Evolutionary conservation across 2,888 invertebrate genomes (phyloP).

Genomic region (Biston betularia): DNA sequence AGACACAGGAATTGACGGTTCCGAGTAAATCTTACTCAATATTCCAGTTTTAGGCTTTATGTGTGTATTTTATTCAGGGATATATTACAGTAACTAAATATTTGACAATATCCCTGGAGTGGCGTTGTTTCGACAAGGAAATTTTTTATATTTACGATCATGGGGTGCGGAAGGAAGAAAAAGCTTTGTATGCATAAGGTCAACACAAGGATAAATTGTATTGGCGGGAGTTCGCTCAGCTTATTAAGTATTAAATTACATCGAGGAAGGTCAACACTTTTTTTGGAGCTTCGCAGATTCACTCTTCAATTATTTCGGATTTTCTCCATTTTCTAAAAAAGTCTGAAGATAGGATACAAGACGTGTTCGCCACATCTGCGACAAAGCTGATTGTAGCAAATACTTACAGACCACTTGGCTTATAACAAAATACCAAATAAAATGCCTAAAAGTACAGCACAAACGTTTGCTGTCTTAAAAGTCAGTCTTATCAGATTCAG

Average conservation of each 20-base stretch:
- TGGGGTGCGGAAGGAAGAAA: conserved; percentile 6
- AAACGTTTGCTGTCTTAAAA: no score
- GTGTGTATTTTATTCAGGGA: no score
- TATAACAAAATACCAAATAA: no score
- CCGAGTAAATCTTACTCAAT: no score
- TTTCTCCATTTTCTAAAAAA: background rate
- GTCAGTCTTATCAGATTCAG: no score
- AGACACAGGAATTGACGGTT: no score
- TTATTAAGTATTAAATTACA: conserved; percentile 21
- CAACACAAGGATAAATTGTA: conserved; percentile 7
- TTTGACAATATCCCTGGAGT: background rate
- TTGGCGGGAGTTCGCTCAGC: conserved; percentile 2
- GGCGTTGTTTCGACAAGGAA: conserved; percentile 8
- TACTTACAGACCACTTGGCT: no score
- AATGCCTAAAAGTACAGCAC: no score
- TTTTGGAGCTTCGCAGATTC: background rate
- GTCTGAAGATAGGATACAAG: background rate
- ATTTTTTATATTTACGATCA: conserved; percentile 3
- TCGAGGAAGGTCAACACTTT: conserved; percentile 5
- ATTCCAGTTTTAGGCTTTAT: no score
- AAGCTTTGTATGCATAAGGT: conserved; percentile 21
- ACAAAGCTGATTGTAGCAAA: background rate
- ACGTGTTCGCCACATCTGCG: background rate
- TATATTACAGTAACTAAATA: background rate
- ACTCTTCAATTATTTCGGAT: background rate